Percentiles rank a stretch among this genome's conserved stretches.
phyloP scores from a whole-genome alignment of 2,113 vertebrate genomes.

The Caretta caretta region DNA sequence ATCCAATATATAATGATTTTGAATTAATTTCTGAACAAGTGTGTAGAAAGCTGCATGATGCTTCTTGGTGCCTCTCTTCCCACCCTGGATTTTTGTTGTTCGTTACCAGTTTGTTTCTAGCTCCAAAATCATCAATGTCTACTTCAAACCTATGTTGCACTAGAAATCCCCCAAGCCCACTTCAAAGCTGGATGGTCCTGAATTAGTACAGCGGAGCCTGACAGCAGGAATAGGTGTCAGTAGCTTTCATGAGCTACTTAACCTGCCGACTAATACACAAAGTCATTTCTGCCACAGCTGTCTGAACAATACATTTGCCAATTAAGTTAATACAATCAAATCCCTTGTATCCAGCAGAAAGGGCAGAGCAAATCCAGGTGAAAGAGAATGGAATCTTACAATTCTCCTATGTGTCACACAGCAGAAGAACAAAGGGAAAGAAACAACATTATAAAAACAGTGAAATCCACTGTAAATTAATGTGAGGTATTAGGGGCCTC shows the following conservation, averaged over 20 bases:
- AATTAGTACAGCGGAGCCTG: background rate
- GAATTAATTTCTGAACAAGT: background rate
- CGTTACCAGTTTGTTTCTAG: background rate
- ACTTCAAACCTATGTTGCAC: accelerated
- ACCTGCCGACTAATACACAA: accelerated
- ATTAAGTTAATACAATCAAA: conserved; percentile 66
- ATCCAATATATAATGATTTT: accelerated
- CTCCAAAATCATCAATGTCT: background rate
- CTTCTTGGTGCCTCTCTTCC: accelerated
- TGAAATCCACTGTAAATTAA: conserved; percentile 41
- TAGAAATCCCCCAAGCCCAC: background rate
- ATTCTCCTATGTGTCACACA: background rate
- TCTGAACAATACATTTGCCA: conserved; percentile 57
- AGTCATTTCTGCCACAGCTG: conserved; percentile 40
- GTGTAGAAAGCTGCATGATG: background rate
- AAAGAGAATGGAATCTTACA: conserved; percentile 40
- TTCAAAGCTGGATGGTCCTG: background rate
- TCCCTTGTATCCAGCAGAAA: conserved; percentile 61
- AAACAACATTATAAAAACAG: background rate
- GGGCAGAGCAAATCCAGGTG: conserved; percentile 70
- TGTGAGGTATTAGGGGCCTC: accelerated
- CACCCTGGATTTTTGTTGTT: background rate
- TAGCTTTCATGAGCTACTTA: conserved; percentile 24
- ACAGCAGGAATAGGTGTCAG: background rate
- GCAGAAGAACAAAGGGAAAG: conserved; percentile 43